phyloP scores from a whole-genome alignment of 1,140 invertebrate species.

The Elysia chlorotica region DNA sequence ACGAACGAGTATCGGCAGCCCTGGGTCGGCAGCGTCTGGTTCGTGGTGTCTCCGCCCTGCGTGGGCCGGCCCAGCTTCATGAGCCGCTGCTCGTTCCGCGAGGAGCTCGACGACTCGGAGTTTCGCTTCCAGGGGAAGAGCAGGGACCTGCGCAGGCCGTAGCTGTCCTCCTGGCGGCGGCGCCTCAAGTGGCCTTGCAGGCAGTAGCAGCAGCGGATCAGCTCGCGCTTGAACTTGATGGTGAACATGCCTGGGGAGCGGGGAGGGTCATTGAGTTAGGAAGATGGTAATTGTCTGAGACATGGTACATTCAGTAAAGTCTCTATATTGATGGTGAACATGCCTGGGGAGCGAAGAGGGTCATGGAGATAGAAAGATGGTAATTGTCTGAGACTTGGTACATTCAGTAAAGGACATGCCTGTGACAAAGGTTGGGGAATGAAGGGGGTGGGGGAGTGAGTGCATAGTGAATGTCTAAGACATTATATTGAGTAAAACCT shows the following conservation, averaged over 20 bases:
- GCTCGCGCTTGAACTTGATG: conserved; percentile 55
- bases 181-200: conserved; percentile 11
- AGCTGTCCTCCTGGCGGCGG: not conserved
- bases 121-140: conserved; percentile 9
- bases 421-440: conserved; percentile 54
- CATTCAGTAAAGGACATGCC: not conserved
- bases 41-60: too few species aligned
- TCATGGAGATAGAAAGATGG: not conserved
- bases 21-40: not conserved
- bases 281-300: too few species aligned
- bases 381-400: not conserved
- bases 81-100: not conserved
- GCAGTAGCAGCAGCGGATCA: conserved; percentile 50
- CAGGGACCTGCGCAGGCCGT: conserved; percentile 15
- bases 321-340: conserved; percentile 53
- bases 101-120: conserved; percentile 19
- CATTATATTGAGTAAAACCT: too few species aligned
- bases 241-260: conserved; percentile 54
- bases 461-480: too few species aligned
- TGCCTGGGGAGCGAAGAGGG: conserved; percentile 42
- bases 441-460: not conserved
- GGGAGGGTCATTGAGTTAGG: not conserved
- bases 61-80: not conserved
- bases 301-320: not conserved
- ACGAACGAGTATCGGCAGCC: conserved; percentile 17